Conservation (phyloP, 2,797 vertebrate genomes). For the Coregonus ussuriensis region DNA sequence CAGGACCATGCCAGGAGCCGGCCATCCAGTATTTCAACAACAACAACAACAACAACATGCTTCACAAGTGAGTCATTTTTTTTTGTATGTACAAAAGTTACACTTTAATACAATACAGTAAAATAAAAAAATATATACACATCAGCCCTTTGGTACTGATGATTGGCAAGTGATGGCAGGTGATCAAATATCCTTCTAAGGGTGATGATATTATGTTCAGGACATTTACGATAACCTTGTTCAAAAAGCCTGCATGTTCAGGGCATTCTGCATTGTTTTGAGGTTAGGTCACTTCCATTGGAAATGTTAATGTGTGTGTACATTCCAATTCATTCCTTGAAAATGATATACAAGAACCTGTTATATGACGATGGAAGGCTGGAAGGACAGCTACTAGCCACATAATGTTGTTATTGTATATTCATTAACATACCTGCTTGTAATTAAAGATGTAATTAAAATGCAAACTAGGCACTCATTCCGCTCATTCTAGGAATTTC, state of each 20-base stretch:
- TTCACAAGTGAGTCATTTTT: constrained; percentile 80
- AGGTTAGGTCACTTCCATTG: not conserved
- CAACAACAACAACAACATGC: constrained; percentile 79
- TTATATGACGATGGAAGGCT: not conserved
- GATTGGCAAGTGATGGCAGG: not conserved
- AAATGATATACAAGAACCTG: not conserved
- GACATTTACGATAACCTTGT: not conserved
- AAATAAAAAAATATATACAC: not conserved
- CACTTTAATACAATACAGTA: not conserved
- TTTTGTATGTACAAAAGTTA: not conserved
- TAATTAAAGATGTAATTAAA: not conserved
- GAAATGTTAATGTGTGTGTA: not conserved
- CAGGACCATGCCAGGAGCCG: constrained; percentile 86
- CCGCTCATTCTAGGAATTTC: not conserved
- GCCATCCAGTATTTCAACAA: constrained; percentile 83
- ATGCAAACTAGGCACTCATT: not conserved
- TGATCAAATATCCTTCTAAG: not conserved
- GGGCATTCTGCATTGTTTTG: too few species aligned
- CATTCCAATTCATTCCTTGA: not conserved
- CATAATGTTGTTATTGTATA: not conserved
- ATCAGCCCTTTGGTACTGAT: not conserved
- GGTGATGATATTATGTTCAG: not conserved
- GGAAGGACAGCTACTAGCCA: not conserved
- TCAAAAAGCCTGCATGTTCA: too few species aligned
- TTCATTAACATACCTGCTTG: not conserved